Conservation (phyloP, 2,113 vertebrate species). For the Piaya cayana region DNA sequence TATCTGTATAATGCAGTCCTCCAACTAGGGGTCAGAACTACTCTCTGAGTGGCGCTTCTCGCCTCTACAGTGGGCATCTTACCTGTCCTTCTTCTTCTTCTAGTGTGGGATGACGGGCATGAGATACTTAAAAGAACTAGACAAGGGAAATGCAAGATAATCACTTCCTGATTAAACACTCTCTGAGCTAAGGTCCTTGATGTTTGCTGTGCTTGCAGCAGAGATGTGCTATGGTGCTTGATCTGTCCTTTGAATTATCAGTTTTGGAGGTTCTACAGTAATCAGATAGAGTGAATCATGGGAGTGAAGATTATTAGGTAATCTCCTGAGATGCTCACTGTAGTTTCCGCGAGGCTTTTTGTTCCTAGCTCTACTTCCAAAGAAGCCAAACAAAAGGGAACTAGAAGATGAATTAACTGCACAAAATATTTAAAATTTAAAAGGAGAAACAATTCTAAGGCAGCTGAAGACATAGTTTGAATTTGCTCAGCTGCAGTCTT, state of each 20-base stretch:
- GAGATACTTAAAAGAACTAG: not conserved
- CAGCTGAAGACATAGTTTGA: not conserved
- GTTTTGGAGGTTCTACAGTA: not conserved
- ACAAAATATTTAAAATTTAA: not conserved
- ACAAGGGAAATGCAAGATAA: not conserved
- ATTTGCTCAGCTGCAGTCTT: not conserved
- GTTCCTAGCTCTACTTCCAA: not conserved
- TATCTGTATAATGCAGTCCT: rapidly evolving
- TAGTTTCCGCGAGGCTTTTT: not conserved
- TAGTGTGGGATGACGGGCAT: not conserved
- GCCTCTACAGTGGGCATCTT: not conserved
- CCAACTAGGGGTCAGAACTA: not conserved
- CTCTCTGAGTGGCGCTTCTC: not conserved
- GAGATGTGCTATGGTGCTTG: not conserved
- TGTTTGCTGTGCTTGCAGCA: not conserved
- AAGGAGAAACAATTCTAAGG: not conserved
- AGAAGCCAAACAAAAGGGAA: not conserved
- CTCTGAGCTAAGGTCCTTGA: not conserved
- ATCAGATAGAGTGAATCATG: not conserved
- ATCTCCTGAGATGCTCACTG: not conserved
- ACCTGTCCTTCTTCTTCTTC: not conserved
- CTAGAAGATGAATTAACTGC: not conserved
- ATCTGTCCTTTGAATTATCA: not conserved
- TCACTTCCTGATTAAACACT: not conserved
- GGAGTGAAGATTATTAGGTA: not conserved